Evolutionary conservation across 2,113 vertebrate genomes (phyloP).

Genomic region (human (Homo sapiens)): GRCh38 chr7:14579001-14579500

Average conservation of each 20-base stretch:
- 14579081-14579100: neutral
- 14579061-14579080: neutral
- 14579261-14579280: neutral
- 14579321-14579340: neutral
- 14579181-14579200: neutral
- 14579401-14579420: neutral
- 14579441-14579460: neutral
- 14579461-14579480: neutral
- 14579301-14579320: neutral
- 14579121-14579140: neutral
- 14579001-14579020: neutral
- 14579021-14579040: neutral
- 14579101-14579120: neutral
- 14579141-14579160: neutral
- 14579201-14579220: neutral
- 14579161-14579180: neutral
- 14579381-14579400: neutral
- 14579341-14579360: neutral
- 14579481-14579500: neutral
- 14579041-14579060: neutral
- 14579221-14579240: neutral
- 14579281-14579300: neutral
- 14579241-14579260: neutral
- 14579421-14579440: neutral
- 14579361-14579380: neutral